Evolutionary conservation across 2,888 invertebrate species (phyloP).

Genomic region (Strigamia crassipes): DNA sequence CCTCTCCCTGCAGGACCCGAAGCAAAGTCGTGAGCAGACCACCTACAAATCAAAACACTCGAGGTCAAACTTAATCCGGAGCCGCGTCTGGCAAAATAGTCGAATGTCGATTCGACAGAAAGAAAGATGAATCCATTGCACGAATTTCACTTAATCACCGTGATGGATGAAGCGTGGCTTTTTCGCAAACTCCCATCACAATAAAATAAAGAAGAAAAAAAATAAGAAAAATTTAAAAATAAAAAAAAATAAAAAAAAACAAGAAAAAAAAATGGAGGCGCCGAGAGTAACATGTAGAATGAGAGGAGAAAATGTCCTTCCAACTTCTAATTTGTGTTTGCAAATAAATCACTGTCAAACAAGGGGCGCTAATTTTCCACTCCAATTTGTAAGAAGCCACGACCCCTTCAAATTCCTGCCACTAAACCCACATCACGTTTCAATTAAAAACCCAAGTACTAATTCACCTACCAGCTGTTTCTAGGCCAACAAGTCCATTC

Average conservation of each 20-base stretch:
- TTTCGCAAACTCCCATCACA: neutral
- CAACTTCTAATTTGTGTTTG: constrained; percentile 23
- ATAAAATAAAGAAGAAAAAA: constrained; percentile 10
- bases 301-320: constrained; percentile 5
- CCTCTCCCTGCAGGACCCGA: neutral
- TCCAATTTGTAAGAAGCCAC: constrained; percentile 18
- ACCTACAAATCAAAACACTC: neutral
- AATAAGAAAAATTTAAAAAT: too few species aligned
- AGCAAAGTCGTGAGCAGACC: neutral
- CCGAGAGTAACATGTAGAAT: neutral
- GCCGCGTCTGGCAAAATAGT: neutral
- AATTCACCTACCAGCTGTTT: neutral
- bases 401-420: constrained; percentile 32
- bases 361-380: constrained; percentile 30
- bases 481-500: neutral
- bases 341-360: constrained; percentile 35
- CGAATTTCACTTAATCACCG: constrained; percentile 20
- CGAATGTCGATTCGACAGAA: neutral
- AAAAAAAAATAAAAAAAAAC: too few species aligned
- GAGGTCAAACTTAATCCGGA: neutral
- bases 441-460: neutral
- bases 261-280: too few species aligned
- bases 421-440: constrained; percentile 19
- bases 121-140: neutral
- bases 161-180: constrained; percentile 13